These are phyloP conservation scores for Chloropsis hardwickii DNA, from an alignment of 2,113 vertebrate genomes.

Conservation along the genomic window DNA sequence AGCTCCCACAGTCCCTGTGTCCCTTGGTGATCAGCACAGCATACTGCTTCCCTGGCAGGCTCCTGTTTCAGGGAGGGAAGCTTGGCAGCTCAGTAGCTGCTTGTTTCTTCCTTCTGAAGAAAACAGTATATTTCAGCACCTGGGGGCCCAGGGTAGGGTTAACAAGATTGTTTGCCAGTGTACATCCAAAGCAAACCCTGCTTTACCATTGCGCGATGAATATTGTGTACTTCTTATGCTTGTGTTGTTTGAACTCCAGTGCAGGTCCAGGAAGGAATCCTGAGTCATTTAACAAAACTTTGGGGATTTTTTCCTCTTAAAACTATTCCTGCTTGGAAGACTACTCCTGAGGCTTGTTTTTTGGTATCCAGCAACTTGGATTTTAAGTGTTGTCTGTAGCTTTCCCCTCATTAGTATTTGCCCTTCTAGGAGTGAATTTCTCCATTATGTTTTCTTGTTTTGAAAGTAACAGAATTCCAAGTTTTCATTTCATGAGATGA, in stretches of 20 bases:
- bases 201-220: background rate
- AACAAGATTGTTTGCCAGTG: background rate
- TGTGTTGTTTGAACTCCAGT: background rate
- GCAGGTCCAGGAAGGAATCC: background rate
- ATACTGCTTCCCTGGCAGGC: fast-evolving
- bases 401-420: background rate
- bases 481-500: background rate
- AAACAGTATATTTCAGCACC: background rate
- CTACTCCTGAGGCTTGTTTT: background rate
- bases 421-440: background rate
- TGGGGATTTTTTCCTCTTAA: background rate
- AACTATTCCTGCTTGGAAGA: background rate
- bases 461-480: background rate
- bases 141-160: background rate
- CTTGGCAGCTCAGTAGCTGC: background rate
- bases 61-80: background rate
- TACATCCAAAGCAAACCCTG: background rate
- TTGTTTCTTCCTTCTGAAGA: background rate
- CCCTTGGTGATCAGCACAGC: fast-evolving
- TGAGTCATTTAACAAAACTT: background rate
- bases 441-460: background rate
- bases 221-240: background rate
- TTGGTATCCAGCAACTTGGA: background rate
- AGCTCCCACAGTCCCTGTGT: fast-evolving
- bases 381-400: background rate